A percentile compares a stretch with the other conserved stretches of the same genome.
These are phyloP conservation scores for Liasis olivaceus DNA, from an alignment of 2,797 vertebrate species.

Conservation along the genomic window DNA sequence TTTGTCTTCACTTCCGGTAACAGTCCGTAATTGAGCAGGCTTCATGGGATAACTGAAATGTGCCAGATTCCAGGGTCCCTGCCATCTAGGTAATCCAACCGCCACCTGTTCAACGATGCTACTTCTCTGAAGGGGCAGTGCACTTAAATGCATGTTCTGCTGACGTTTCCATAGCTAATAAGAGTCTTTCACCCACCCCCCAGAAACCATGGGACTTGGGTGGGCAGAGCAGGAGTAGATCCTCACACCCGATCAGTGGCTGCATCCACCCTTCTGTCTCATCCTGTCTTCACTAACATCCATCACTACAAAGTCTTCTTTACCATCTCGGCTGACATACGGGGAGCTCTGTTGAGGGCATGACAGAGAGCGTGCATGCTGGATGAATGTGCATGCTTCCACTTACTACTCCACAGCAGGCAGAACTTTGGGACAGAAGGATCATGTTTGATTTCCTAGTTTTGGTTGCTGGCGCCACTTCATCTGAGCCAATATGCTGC, in stretches of 20 bases:
- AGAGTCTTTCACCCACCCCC: slow-evolving; percentile 47
- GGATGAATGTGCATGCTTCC: slow-evolving; percentile 52
- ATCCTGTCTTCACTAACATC: slow-evolving; percentile 49
- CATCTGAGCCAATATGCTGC: neutral
- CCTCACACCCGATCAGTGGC: neutral
- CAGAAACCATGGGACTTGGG: slow-evolving; percentile 16
- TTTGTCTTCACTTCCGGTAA: slow-evolving; percentile 80
- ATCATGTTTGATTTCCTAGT: neutral
- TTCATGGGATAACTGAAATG: slow-evolving; percentile 96
- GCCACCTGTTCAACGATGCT: slow-evolving; percentile 52
- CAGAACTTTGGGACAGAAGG: slow-evolving; percentile 11
- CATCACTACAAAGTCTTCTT: neutral
- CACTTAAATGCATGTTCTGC: slow-evolving; percentile 73
- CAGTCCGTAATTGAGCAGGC: slow-evolving; percentile 98
- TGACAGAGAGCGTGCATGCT: slow-evolving; percentile 59
- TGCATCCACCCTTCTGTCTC: slow-evolving; percentile 28
- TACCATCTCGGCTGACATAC: neutral
- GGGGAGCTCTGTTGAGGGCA: slow-evolving; percentile 40
- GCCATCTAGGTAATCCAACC: slow-evolving; percentile 86
- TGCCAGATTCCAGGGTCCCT: slow-evolving; percentile 82
- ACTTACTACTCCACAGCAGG: slow-evolving; percentile 48
- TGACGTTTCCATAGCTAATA: slow-evolving; percentile 64
- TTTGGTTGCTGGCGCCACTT: neutral
- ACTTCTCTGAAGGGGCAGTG: slow-evolving; percentile 43
- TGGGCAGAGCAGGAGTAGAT: slow-evolving; percentile 4